Percentiles rank a stretch among this genome's conserved stretches.
Conservation (phyloP, 2,888 invertebrate species). For the Zelleria hepariella region DNA sequence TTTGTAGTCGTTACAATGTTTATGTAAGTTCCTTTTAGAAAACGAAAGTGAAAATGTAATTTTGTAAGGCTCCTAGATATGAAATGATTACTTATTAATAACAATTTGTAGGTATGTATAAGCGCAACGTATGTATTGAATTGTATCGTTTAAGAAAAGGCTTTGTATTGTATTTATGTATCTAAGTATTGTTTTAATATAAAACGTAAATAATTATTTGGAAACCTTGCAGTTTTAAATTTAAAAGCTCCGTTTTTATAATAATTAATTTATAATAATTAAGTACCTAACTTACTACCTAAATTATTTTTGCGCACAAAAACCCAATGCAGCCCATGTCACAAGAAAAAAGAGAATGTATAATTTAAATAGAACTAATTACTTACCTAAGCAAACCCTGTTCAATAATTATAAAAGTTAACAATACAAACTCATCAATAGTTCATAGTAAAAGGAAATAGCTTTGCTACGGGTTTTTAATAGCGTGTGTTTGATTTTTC, state of each 20-base stretch:
- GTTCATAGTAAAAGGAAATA: slow-evolving; percentile 34
- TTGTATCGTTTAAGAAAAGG: background rate
- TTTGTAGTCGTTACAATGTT: background rate
- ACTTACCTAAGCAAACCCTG: background rate
- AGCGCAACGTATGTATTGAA: slow-evolving; percentile 1
- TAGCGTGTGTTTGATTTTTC: slow-evolving; percentile 53
- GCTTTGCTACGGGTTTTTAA: slow-evolving; percentile 66
- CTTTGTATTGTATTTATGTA: background rate
- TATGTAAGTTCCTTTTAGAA: background rate
- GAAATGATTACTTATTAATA: background rate
- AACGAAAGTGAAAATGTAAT: background rate
- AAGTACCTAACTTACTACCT: too few species aligned
- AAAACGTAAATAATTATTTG: background rate
- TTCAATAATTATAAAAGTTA: background rate
- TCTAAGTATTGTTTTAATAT: background rate
- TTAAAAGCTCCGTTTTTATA: background rate
- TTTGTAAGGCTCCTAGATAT: background rate
- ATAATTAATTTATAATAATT: background rate
- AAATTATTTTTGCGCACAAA: slow-evolving; percentile 20
- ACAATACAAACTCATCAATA: slow-evolving; percentile 29
- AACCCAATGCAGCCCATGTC: slow-evolving; percentile 6
- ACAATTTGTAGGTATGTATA: background rate
- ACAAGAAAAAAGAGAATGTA: background rate
- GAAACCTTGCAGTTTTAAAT: background rate
- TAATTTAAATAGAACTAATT: background rate